phyloP scores from a whole-genome alignment of 2,797 vertebrate genomes.

The Diglossa cyanea region DNA sequence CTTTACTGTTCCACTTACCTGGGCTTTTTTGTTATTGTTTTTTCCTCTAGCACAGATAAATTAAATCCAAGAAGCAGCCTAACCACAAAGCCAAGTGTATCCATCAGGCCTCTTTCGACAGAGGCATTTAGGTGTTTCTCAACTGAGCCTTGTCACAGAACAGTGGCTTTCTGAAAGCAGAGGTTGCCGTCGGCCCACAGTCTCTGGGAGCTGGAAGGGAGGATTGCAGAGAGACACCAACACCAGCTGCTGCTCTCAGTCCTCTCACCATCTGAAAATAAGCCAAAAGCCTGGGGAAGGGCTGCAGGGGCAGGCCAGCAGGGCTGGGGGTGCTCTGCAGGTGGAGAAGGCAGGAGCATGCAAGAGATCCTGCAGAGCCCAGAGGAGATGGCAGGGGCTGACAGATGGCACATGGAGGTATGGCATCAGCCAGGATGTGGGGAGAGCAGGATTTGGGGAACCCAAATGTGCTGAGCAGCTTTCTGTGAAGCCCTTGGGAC shows the following conservation, averaged over 20 bases:
- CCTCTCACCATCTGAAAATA: background rate
- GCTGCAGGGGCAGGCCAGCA: background rate
- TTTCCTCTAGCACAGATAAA: background rate
- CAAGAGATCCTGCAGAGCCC: background rate
- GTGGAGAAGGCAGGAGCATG: background rate
- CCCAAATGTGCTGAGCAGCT: background rate
- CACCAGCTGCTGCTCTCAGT: background rate
- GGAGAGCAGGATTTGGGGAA: background rate
- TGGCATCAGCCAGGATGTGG: accelerated
- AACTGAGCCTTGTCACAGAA: background rate
- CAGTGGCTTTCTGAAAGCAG: background rate
- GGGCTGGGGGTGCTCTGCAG: background rate
- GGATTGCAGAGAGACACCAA: background rate
- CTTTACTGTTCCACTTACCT: background rate
- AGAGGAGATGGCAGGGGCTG: background rate
- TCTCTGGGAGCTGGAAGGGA: background rate
- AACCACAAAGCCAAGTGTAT: background rate
- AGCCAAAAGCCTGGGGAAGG: background rate
- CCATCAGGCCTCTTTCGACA: accelerated
- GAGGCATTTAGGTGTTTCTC: background rate
- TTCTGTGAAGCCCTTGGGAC: background rate
- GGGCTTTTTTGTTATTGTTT: accelerated
- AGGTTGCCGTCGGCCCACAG: background rate
- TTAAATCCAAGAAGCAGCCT: background rate
- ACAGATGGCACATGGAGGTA: accelerated